phyloP scores from a whole-genome alignment of 2,797 vertebrate genomes.

The Muscicapa striata region DNA sequence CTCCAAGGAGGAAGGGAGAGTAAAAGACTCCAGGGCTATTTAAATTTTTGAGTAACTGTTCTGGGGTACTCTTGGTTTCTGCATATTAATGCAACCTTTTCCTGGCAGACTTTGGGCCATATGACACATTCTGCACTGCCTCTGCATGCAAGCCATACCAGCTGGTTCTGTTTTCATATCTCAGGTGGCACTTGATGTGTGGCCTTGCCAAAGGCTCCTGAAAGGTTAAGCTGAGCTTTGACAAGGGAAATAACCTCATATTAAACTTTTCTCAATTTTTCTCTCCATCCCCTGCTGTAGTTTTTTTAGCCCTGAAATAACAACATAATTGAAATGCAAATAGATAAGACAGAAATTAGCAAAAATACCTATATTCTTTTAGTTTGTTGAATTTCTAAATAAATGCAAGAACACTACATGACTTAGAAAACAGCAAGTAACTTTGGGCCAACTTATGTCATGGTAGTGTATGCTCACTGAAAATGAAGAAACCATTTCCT shows the following conservation, averaged over 20 bases:
- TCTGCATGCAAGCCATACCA: not conserved
- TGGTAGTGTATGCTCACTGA: not conserved
- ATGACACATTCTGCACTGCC: not conserved
- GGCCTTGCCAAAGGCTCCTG: not conserved
- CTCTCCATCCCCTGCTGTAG: not conserved
- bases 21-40: not conserved
- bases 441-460: not conserved
- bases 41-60: not conserved
- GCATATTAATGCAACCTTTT: not conserved
- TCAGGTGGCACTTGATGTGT: not conserved
- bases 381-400: not conserved
- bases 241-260: not conserved
- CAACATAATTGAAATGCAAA: constrained; percentile 30
- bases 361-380: not conserved
- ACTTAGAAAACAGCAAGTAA: not conserved
- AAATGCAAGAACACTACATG: not conserved
- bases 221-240: constrained; percentile 3
- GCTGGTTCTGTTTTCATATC: not conserved
- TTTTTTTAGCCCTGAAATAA: not conserved
- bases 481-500: not conserved
- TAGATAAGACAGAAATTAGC: not conserved
- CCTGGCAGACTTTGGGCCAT: not conserved
- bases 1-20: not conserved
- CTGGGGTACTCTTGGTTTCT: not conserved
- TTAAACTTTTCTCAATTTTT: not conserved